Conservation (phyloP, 2,888 invertebrate species). For the Heliconius erato region DNA sequence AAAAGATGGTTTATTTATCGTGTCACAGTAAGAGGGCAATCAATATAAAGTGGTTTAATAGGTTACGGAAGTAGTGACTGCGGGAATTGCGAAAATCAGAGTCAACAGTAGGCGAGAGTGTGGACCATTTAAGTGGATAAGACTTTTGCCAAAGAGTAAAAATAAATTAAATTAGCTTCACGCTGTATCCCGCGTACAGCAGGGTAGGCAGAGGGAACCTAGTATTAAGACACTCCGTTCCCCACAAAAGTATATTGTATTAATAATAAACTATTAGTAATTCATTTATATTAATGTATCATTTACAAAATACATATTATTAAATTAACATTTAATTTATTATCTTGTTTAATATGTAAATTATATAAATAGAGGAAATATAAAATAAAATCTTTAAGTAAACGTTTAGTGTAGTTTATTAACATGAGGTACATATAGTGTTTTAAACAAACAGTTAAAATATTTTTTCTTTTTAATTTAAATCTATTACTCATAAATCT, state of each 20-base stretch:
- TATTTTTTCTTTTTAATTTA: no score
- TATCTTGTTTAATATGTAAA: neutral
- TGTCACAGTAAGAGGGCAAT: slow-evolving; percentile 20
- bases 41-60: slow-evolving; percentile 18
- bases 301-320: neutral
- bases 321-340: neutral
- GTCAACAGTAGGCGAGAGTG: neutral
- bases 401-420: neutral
- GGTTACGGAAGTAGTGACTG: slow-evolving; percentile 10
- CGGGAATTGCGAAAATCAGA: slow-evolving; percentile 6
- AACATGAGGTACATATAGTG: neutral
- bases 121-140: neutral
- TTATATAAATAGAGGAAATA: no score
- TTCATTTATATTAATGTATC: no score
- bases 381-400: neutral
- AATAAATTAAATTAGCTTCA: no score
- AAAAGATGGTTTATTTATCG: slow-evolving; percentile 12
- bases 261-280: no score
- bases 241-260: no score
- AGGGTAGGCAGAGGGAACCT: no score
- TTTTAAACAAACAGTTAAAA: neutral
- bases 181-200: no score
- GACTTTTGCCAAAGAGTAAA: neutral
- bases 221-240: no score
- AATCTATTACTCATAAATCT: no score